Conservation (phyloP, 2,888 invertebrate genomes). For the Carterocephalus palaemon region DNA sequence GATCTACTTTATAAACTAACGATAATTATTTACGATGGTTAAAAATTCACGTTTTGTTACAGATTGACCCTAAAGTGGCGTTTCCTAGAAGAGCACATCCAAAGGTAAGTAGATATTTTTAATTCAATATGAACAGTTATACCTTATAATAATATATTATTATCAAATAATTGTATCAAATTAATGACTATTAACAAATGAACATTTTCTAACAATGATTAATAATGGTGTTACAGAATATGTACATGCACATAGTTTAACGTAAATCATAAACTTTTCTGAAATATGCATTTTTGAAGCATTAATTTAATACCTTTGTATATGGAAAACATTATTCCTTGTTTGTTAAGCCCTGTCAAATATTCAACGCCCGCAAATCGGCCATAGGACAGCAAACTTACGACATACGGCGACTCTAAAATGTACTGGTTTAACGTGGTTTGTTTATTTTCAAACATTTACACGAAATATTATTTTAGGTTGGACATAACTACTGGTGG, state of each 20-base stretch:
- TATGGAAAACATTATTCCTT: conserved; percentile 55
- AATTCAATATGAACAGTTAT: conserved; percentile 44
- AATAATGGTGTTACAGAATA: too few relatives aligned
- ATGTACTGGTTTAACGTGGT: conserved; percentile 48
- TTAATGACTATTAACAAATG: too few relatives aligned
- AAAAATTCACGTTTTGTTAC: conserved; percentile 71
- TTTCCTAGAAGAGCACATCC: conserved; percentile 99
- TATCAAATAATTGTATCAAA: too few relatives aligned
- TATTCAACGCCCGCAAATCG: conserved; percentile 56
- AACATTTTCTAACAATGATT: too few relatives aligned
- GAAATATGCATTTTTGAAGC: too few relatives aligned
- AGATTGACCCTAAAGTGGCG: conserved; percentile 99
- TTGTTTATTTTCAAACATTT: conserved; percentile 76
- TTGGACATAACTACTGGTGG: conserved; percentile 68
- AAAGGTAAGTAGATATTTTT: conserved; percentile 86
- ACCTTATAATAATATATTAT: too few relatives aligned
- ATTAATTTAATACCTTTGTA: too few relatives aligned
- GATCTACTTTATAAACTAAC: too few relatives aligned
- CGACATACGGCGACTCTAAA: conserved; percentile 59
- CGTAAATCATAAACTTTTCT: too few relatives aligned
- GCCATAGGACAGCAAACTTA: conserved; percentile 51
- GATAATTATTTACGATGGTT: too few relatives aligned
- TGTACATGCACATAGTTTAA: too few relatives aligned
- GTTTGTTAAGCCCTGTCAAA: conserved; percentile 58
- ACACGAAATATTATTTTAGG: conserved; percentile 78